Percentiles rank a stretch among this genome's conserved stretches.
These are phyloP conservation scores for Cololabis saira DNA, from an alignment of 2,113 vertebrate species.

Conservation along the genomic window DNA sequence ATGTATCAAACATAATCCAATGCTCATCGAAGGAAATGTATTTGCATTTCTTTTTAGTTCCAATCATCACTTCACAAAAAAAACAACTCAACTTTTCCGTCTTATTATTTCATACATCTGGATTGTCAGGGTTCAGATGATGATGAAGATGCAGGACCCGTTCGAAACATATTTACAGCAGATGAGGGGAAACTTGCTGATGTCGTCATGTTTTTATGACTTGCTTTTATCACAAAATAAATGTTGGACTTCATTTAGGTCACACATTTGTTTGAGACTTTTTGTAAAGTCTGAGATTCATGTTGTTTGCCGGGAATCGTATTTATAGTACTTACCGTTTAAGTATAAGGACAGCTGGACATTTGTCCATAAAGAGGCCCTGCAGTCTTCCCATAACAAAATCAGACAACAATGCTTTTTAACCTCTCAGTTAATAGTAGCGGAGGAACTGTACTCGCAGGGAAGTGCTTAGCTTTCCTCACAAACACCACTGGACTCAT, in stretches of 20 bases:
- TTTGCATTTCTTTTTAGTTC: too few species aligned
- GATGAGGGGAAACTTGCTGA: constrained; percentile 3
- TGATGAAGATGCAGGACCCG: too few species aligned
- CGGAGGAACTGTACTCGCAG: not conserved
- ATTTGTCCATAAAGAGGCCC: not conserved
- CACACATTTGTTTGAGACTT: constrained; percentile 16
- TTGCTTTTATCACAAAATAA: constrained; percentile 33
- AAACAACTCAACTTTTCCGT: too few species aligned
- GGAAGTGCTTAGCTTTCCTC: constrained; percentile 22
- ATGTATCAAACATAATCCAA: too few species aligned
- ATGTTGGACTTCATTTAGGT: constrained; percentile 12
- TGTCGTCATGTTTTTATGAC: constrained; percentile 27
- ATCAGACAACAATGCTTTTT: not conserved
- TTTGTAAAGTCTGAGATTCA: constrained; percentile 19
- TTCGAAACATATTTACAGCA: too few species aligned
- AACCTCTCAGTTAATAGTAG: not conserved
- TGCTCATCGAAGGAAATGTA: too few species aligned
- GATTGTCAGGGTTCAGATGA: too few species aligned
- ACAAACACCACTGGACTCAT: constrained; percentile 23
- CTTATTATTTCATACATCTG: too few species aligned
- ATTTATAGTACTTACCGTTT: not conserved
- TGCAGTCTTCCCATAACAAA: constrained; percentile 3
- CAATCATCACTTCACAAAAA: too few species aligned
- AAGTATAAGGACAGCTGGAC: not conserved
- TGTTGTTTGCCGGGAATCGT: constrained; percentile 6